Conservation (phyloP, 2,888 invertebrate species). For the Dicycla oo region DNA sequence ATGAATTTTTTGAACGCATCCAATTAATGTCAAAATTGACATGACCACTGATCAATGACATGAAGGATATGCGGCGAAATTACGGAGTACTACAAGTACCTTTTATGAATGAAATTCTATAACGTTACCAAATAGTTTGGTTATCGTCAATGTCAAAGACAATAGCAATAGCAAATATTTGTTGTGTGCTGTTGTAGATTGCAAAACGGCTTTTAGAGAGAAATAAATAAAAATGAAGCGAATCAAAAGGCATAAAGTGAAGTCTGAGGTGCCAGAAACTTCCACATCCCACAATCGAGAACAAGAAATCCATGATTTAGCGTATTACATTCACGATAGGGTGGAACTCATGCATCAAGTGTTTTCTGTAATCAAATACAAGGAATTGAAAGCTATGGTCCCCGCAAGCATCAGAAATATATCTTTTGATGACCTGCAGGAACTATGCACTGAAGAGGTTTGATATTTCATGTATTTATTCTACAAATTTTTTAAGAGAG, state of each 20-base stretch:
- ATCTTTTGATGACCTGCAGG: constrained; percentile 89
- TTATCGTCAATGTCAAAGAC: neutral
- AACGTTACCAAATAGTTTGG: neutral
- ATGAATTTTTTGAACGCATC: constrained; percentile 42
- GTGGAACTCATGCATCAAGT: constrained; percentile 91
- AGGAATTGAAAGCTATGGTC: constrained; percentile 89
- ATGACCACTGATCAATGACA: neutral
- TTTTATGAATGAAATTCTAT: neutral
- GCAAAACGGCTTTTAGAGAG: neutral
- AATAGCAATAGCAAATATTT: too few relatives aligned
- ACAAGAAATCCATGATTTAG: constrained; percentile 87
- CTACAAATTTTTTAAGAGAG: too few relatives aligned
- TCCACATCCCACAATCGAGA: constrained; percentile 68
- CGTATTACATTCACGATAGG: constrained; percentile 90
- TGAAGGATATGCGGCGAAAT: constrained; percentile 15
- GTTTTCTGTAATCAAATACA: constrained; percentile 89
- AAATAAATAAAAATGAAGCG: constrained; percentile 57
- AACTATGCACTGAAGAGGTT: constrained; percentile 90
- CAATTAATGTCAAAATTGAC: constrained; percentile 34
- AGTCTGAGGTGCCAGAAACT: constrained; percentile 76
- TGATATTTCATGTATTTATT: constrained; percentile 7
- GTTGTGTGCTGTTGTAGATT: constrained; percentile 7
- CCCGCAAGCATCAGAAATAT: constrained; percentile 87
- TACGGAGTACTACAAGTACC: neutral
- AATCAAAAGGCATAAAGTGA: constrained; percentile 76